Percentiles rank a stretch among this genome's conserved stretches.
phyloP scores from a whole-genome alignment of 2,113 vertebrate species.

The Etheostoma cragini region DNA sequence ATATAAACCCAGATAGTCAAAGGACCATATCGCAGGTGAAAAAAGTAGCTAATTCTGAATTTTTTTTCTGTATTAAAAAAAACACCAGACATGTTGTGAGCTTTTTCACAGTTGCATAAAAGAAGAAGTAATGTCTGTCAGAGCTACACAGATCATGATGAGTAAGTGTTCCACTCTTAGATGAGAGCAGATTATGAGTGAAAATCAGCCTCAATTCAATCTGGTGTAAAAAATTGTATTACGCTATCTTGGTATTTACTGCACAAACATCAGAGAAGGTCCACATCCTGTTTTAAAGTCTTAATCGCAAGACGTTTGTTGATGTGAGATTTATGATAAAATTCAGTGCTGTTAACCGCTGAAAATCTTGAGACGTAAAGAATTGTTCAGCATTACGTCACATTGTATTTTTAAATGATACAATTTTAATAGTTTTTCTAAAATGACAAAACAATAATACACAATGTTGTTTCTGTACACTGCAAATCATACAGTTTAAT shows the following conservation, averaged over 20 bases:
- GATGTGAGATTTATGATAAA: not conserved
- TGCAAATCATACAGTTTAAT: not conserved
- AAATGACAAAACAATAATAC: not conserved
- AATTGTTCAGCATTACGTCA: not conserved
- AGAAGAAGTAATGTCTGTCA: not conserved
- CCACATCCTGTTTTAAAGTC: not conserved
- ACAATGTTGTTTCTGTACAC: not conserved
- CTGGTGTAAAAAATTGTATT: not conserved
- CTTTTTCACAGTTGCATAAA: constrained; percentile 14
- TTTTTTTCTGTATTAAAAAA: constrained; percentile 15
- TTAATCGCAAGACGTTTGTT: not conserved
- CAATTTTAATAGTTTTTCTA: not conserved
- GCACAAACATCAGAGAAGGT: not conserved
- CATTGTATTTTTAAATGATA: not conserved
- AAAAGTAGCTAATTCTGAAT: constrained; percentile 38
- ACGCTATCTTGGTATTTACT: constrained; percentile 4
- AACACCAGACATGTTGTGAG: constrained; percentile 1
- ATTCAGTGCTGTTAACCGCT: not conserved
- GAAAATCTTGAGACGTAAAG: not conserved
- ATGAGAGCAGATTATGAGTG: constrained; percentile 3
- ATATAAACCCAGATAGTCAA: not conserved
- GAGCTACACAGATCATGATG: constrained; percentile 13
- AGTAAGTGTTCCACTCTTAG: constrained; percentile 13
- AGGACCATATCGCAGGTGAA: constrained; percentile 1
- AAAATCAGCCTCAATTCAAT: constrained; percentile 7